A percentile compares a stretch with the other conserved stretches of the same genome.
Conservation (phyloP, 2,797 vertebrate genomes). For the Rhadinocentrus ornatus region DNA sequence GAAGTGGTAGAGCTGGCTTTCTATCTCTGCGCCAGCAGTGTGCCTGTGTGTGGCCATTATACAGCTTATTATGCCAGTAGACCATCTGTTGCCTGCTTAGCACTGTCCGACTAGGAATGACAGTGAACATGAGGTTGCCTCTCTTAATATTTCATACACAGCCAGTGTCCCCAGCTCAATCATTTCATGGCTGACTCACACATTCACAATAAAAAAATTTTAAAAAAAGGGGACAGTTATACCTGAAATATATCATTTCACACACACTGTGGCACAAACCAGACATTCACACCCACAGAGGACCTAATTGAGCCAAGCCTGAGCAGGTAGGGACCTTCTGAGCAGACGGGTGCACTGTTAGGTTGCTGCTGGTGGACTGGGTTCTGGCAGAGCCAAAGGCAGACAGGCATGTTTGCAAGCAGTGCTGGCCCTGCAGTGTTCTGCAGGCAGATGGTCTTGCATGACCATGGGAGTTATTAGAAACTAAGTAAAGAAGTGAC, state of each 20-base stretch:
- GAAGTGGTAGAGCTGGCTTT: constrained; percentile 12
- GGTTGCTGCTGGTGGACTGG: constrained; percentile 54
- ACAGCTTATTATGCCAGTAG: constrained; percentile 65
- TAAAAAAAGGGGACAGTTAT: background rate
- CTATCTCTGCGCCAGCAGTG: constrained; percentile 27
- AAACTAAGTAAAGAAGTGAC: constrained; percentile 13
- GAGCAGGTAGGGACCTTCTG: constrained; percentile 14
- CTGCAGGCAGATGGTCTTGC: constrained; percentile 53
- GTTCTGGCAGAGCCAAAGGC: constrained; percentile 48
- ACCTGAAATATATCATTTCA: background rate
- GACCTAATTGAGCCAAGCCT: constrained; percentile 20
- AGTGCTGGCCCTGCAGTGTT: constrained; percentile 11
- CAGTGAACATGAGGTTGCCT: constrained; percentile 50
- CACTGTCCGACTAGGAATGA: constrained; percentile 52
- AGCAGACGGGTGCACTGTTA: constrained; percentile 59
- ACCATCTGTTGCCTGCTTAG: constrained; percentile 77
- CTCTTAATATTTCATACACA: constrained; percentile 57
- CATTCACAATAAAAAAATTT: background rate
- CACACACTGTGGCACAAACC: background rate
- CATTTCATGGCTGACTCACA: constrained; percentile 12
- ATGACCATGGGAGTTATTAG: constrained; percentile 34
- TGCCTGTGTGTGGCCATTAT: constrained; percentile 46
- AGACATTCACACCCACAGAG: constrained; percentile 14
- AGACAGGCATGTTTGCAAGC: constrained; percentile 39
- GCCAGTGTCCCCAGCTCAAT: constrained; percentile 50